These are phyloP conservation scores for Busseola fusca DNA, from an alignment of 2,888 invertebrate species.

Conservation along the genomic window DNA sequence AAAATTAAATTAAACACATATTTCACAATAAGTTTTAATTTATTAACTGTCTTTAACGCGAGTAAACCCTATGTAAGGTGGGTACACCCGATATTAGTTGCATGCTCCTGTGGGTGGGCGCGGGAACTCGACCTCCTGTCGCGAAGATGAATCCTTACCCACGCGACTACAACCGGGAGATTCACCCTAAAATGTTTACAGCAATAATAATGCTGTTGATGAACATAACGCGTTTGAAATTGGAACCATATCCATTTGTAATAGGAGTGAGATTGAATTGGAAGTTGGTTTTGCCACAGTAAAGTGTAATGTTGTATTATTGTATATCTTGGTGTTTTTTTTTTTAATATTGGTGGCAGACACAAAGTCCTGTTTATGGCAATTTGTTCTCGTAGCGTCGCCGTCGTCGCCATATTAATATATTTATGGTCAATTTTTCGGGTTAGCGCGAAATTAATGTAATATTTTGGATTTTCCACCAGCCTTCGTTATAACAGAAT, in stretches of 20 bases:
- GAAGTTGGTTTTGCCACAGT: constrained; percentile 3
- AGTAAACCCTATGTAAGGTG: constrained; percentile 54
- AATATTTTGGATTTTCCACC: constrained; percentile 50
- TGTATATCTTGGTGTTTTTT: constrained; percentile 76
- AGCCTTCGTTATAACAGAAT: constrained; percentile 25
- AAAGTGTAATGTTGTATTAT: constrained; percentile 57
- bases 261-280: constrained; percentile 37
- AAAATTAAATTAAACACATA: neutral
- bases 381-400: constrained; percentile 75
- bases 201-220: constrained; percentile 47
- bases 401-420: constrained; percentile 75
- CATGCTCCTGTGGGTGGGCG: constrained; percentile 65
- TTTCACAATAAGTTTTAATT: constrained; percentile 9
- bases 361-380: constrained; percentile 77
- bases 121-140: constrained; percentile 81
- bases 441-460: constrained; percentile 69
- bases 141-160: constrained; percentile 81
- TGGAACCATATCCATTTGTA: constrained; percentile 41
- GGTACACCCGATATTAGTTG: constrained; percentile 76
- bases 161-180: constrained; percentile 72
- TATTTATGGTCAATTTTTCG: constrained; percentile 79
- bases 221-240: constrained; percentile 27
- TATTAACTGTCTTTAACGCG: constrained; percentile 13
- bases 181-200: constrained; percentile 67
- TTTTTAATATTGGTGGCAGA: constrained; percentile 79